Conservation (phyloP, 2,888 invertebrate species). For the Drosophila stalkeri region DNA sequence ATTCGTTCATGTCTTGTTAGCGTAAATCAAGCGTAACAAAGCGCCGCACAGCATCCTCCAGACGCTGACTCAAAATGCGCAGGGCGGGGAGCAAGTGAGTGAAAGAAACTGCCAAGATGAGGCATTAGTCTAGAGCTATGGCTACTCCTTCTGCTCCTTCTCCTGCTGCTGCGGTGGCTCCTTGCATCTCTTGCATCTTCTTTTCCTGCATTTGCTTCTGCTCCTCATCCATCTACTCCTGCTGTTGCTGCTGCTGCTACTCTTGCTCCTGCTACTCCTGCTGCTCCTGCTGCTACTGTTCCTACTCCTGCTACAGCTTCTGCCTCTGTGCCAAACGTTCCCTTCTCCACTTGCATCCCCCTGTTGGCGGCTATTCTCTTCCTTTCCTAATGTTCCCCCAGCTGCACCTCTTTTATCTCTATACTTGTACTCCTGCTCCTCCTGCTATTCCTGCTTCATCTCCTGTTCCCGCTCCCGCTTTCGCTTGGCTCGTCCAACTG, state of each 20-base stretch:
- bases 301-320: not conserved
- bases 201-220: slow-evolving; percentile 11
- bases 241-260: not conserved
- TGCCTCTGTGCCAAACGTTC: not conserved
- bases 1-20: slow-evolving; percentile 81
- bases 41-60: slow-evolving; percentile 61
- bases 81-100: not conserved
- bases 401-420: not conserved
- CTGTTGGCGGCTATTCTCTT: not conserved
- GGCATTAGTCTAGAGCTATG: slow-evolving; percentile 45
- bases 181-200: not conserved
- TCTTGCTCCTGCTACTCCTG: fast-evolving
- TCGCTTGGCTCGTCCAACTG: slow-evolving; percentile 23
- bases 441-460: not conserved
- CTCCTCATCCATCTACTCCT: not conserved
- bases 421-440: not conserved
- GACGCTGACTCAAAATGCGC: slow-evolving; percentile 8
- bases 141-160: not conserved
- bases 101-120: slow-evolving; percentile 52
- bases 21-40: slow-evolving; percentile 81
- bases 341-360: not conserved
- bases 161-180: not conserved
- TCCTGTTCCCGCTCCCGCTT: not conserved
- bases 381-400: not conserved
- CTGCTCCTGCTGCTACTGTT: not conserved